Evolutionary conservation across 1,140 invertebrate species (phyloP).

Genomic region (Brachionus rubens): DNA sequence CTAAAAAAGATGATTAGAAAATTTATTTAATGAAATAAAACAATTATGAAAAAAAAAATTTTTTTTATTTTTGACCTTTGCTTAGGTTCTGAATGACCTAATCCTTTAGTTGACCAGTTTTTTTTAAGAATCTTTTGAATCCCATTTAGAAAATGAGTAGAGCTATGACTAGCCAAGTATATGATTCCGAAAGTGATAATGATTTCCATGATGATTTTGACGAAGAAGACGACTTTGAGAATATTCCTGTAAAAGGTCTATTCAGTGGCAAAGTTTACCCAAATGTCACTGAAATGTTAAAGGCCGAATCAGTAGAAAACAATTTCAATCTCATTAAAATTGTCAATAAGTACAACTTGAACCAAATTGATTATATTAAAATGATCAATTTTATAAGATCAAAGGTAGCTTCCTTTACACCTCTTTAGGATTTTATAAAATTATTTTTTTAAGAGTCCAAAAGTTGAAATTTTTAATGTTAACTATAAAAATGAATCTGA

Average conservation of each 20-base stretch:
- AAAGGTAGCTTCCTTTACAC: constrained; percentile 61
- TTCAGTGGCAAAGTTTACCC: constrained; percentile 63
- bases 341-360: constrained; percentile 71
- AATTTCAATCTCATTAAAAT: constrained; percentile 69
- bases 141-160: constrained; percentile 15
- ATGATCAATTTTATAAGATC: constrained; percentile 79
- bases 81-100: constrained; percentile 25
- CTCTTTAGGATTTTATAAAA: background rate
- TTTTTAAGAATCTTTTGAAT: background rate
- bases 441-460: constrained; percentile 20
- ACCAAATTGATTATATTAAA: constrained; percentile 80
- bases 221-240: constrained; percentile 54
- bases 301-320: constrained; percentile 65
- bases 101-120: background rate
- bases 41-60: background rate
- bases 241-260: constrained; percentile 60
- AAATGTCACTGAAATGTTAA: constrained; percentile 58
- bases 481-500: background rate
- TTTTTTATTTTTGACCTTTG: background rate
- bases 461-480: background rate
- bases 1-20: constrained; percentile 13
- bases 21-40: constrained; percentile 24
- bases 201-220: constrained; percentile 62
- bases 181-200: constrained; percentile 57
- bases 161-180: background rate